Evolutionary conservation across 2,888 invertebrate genomes (phyloP).

Genomic region (Drosophila borealis): DNA sequence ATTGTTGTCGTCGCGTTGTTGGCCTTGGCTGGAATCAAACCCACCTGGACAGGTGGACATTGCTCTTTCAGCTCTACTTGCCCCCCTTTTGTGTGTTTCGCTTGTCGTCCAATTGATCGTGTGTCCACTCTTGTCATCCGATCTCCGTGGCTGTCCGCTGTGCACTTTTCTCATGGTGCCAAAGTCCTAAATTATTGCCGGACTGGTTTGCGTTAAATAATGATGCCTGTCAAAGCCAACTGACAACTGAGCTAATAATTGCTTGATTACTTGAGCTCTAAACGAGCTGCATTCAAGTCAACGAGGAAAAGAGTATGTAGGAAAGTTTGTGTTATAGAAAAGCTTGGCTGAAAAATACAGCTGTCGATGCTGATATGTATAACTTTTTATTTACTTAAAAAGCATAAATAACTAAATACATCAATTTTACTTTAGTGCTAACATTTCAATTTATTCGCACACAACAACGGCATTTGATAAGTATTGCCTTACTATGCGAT

Average conservation of each 20-base stretch:
- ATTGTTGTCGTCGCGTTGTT: conserved; percentile 43
- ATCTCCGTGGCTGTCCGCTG: conserved; percentile 7
- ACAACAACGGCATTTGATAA: too few species aligned
- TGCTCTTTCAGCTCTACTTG: conserved; percentile 19
- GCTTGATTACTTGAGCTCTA: conserved; percentile 29
- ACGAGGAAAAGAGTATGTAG: not conserved
- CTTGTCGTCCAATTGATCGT: conserved; percentile 9
- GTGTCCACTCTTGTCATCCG: conserved; percentile 40
- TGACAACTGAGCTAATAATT: conserved; percentile 67
- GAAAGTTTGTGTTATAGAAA: not conserved
- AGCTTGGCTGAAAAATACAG: not conserved
- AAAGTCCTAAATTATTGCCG: conserved; percentile 57
- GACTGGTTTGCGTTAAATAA: conserved; percentile 66
- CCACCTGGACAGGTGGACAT: conserved; percentile 17
- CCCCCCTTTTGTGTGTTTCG: not conserved
- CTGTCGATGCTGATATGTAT: not conserved
- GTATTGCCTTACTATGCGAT: too few species aligned
- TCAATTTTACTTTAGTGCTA: too few species aligned
- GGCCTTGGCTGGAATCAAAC: conserved; percentile 29
- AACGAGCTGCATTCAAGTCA: conserved; percentile 23
- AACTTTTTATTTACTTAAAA: not conserved
- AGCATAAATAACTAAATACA: too few species aligned
- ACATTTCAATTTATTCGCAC: too few species aligned
- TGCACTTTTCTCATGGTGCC: conserved; percentile 45
- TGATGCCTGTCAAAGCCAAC: conserved; percentile 62